These are phyloP conservation scores for Paragorgia papillata DNA, from an alignment of 92 coral and sea anemone species.

Conservation along the genomic window DNA sequence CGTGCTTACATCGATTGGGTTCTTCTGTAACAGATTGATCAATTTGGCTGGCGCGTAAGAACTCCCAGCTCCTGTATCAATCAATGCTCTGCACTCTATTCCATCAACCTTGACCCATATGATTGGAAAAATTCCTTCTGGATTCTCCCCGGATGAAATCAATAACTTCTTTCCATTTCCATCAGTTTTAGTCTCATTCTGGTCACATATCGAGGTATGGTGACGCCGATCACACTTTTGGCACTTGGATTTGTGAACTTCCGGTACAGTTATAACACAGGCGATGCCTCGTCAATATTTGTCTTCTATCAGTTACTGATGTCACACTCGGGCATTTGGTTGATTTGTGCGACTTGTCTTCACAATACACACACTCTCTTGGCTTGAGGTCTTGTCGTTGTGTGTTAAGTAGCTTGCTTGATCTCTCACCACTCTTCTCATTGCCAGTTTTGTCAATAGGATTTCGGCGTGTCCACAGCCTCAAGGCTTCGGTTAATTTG, in stretches of 20 bases:
- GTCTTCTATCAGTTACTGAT: slow-evolving; percentile 31
- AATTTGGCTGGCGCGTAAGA: slow-evolving; percentile 8
- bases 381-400: no score
- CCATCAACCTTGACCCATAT: slow-evolving; percentile 12
- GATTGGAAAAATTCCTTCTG: slow-evolving; percentile 2
- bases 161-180: no score
- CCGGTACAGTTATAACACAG: slow-evolving; percentile 60
- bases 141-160: background rate
- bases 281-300: slow-evolving; percentile 43
- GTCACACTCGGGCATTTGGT: slow-evolving; percentile 28
- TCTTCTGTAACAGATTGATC: slow-evolving; percentile 6
- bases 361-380: slow-evolving; percentile 43
- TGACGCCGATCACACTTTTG: slow-evolving; percentile 44
- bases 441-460: background rate
- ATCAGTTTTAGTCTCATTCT: background rate
- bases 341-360: slow-evolving; percentile 41
- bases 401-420: no score
- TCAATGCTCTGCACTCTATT: background rate
- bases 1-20: slow-evolving; percentile 1
- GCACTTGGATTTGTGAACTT: slow-evolving; percentile 34
- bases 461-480: slow-evolving; percentile 14
- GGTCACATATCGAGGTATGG: slow-evolving; percentile 21
- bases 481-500: slow-evolving; percentile 31
- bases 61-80: slow-evolving; percentile 19
- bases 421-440: no score